Base-by-base conservation (phyloP, 2,797 vertebrate species). In the Anguilla anguilla region DNA sequence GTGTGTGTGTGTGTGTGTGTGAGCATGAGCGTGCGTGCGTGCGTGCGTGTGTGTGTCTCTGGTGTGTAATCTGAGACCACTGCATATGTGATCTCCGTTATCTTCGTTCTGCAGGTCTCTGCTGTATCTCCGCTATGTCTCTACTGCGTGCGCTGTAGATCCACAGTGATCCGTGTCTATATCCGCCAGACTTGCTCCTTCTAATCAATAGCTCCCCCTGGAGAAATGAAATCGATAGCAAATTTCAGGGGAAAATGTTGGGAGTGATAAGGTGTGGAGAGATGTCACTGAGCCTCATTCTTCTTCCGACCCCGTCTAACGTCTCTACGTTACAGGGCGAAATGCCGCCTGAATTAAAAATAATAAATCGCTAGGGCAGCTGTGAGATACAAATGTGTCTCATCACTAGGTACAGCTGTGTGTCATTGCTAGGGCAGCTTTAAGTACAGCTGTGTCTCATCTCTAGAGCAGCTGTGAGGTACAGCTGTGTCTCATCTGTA, bases 201-300 rank as follows among this genome's bases (percentile, higher is more conserved):
- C 39, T 43, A 91, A 95, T 96, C 93, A 86, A 95, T 95, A 90
- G 89, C 55, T 81, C 86, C 49, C 72, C 83, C 51, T 74, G 55
- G 81, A 87, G 72, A 64, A 84, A 85, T 57, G 84, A 86, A 85
- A 90, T 94, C 94, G 90, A 94, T 94, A 92, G 89, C 88, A 87
- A 92, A 91, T 92, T 91, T 92, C 85, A 86, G 89, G 55, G 87
- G 86, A 72, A 88, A 88, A 89, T 92, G 92, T 91, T 88, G 86
- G 91, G 86, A 88, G 90, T 84, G 85, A 94, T 91, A 9, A 46
- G 79, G 22, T 51, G 79, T 82, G 79, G 46, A 25, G 25, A 82
- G 22, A n/a, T 46, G 77, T 35, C 19, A 35, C 72, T 77, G 13
- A 43, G 74, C 35, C 74, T 43, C 35, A 19, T 46, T 79, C 35